phyloP scores from a whole-genome alignment of 2,888 invertebrate species.

The Himalopsyche japonica region DNA sequence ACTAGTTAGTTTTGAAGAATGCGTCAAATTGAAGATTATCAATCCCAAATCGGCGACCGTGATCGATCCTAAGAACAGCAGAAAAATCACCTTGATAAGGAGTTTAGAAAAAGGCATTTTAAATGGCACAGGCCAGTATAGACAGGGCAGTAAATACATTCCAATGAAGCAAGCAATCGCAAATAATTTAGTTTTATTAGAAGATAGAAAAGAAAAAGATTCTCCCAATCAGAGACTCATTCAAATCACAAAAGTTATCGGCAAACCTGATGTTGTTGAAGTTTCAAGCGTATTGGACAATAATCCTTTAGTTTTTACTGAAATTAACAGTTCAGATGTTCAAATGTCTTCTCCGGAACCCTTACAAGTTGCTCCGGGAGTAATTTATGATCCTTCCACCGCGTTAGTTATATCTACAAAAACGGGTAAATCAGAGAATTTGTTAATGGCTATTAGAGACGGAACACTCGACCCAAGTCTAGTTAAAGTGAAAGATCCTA shows the following conservation, averaged over 20 bases:
- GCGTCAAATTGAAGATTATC: conserved; percentile 82
- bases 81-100: conserved; percentile 68
- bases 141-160: conserved; percentile 58
- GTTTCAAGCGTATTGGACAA: conserved; percentile 62
- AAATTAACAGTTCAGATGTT: conserved; percentile 55
- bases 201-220: conserved; percentile 55
- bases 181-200: conserved; percentile 65
- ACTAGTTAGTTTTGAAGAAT: conserved; percentile 82
- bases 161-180: conserved; percentile 77
- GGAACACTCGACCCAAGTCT: conserved; percentile 70
- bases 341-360: conserved; percentile 57
- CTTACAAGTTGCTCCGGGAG: conserved; percentile 70
- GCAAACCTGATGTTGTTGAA: conserved; percentile 73
- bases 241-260: conserved; percentile 72
- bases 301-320: conserved; percentile 54
- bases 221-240: conserved; percentile 64
- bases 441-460: conserved; percentile 75
- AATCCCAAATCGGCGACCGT: conserved; percentile 82
- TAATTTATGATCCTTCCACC: conserved; percentile 79
- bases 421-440: conserved; percentile 69
- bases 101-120: conserved; percentile 80
- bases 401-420: conserved; percentile 74
- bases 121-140: conserved; percentile 78
- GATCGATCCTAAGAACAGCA: conserved; percentile 73
- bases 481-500: conserved; percentile 71